Conservation (phyloP, 2,797 vertebrate genomes). For the Pangasius larnaudii region DNA sequence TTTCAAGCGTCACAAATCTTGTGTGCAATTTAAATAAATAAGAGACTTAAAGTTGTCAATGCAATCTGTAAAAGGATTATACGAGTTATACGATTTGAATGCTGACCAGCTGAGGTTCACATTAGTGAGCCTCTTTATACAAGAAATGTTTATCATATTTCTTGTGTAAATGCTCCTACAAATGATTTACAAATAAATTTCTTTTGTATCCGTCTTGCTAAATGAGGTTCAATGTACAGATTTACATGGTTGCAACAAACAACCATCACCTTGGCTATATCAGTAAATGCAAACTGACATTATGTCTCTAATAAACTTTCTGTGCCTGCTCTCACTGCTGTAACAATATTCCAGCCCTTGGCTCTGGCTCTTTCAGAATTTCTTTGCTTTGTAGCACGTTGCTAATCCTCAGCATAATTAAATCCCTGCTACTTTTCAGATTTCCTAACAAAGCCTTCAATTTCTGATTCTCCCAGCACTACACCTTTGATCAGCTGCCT, state of each 20-base stretch:
- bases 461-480: constrained; percentile 55
- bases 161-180: neutral
- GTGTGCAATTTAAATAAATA: no score
- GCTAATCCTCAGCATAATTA: constrained; percentile 57
- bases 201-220: neutral
- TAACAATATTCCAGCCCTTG: constrained; percentile 43
- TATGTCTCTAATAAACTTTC: neutral
- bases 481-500: constrained; percentile 61
- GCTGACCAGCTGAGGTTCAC: neutral
- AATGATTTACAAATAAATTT: no score
- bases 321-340: neutral
- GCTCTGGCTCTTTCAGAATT: constrained; percentile 42
- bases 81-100: neutral
- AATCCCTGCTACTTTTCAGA: constrained; percentile 57
- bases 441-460: constrained; percentile 53
- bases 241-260: neutral
- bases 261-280: neutral
- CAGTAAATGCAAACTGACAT: neutral
- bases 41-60: no score
- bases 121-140: neutral
- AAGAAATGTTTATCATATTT: neutral
- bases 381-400: constrained; percentile 41
- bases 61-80: neutral
- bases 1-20: no score
- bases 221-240: neutral